Conservation (phyloP, 1,140 invertebrate species). For the Hyphantria cunea region DNA sequence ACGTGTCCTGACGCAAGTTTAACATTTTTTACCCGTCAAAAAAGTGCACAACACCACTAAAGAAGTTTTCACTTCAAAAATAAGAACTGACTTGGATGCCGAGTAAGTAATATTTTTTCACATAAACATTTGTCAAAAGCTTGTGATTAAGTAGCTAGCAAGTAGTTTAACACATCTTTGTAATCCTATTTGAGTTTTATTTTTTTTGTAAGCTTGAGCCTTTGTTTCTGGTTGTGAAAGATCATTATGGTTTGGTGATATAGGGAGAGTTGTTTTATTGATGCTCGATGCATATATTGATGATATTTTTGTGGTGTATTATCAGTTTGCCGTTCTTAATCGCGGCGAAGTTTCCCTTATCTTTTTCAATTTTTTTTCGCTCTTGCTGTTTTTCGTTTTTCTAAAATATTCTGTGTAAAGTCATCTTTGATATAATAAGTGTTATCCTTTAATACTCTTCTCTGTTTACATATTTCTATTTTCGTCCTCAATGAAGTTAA, state of each 20-base stretch:
- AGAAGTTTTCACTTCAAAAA: too few relatives aligned
- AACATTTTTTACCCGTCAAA: too few relatives aligned
- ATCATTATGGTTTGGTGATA: background rate
- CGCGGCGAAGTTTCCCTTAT: background rate
- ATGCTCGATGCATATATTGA: background rate
- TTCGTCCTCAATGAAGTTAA: background rate
- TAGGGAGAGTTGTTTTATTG: slow-evolving; percentile 1
- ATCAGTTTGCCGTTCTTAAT: background rate
- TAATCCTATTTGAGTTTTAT: slow-evolving; percentile 1
- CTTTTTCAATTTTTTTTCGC: background rate
- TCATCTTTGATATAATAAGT: background rate
- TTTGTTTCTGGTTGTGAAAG: background rate
- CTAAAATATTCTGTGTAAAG: background rate
- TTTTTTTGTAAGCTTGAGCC: background rate
- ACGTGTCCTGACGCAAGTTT: too few relatives aligned
- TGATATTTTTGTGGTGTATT: slow-evolving; percentile 6
- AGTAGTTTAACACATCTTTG: too few relatives aligned
- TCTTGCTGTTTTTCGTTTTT: background rate
- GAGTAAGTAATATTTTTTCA: too few relatives aligned
- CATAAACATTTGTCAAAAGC: too few relatives aligned
- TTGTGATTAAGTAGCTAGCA: too few relatives aligned
- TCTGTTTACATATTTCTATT: background rate
- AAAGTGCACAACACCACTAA: too few relatives aligned
- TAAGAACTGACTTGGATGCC: too few relatives aligned
- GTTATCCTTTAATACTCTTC: background rate